A percentile compares a stretch with the other conserved stretches of the same genome.
phyloP scores from a whole-genome alignment of 2,113 vertebrate species.

The Garra rufa region DNA sequence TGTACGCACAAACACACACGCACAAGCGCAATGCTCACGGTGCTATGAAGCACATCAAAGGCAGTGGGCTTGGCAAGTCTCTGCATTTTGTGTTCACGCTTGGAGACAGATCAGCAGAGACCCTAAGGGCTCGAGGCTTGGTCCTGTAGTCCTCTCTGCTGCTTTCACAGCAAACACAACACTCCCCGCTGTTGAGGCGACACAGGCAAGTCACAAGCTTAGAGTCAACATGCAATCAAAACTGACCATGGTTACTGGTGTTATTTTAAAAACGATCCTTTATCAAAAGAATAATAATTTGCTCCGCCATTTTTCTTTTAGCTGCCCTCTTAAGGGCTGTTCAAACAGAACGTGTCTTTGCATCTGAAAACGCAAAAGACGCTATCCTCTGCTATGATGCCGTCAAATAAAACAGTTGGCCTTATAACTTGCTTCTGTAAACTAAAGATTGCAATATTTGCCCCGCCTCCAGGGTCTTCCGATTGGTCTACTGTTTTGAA shows the following conservation, averaged over 20 bases:
- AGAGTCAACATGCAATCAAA: slow-evolving; percentile 2
- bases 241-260: not conserved
- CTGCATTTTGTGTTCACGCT: slow-evolving; percentile 37
- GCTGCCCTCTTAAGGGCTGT: not conserved
- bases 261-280: not conserved
- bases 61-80: slow-evolving; percentile 27
- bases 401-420: too few relatives aligned
- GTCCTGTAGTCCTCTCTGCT: not conserved
- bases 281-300: not conserved
- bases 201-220: slow-evolving; percentile 25
- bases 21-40: slow-evolving; percentile 46
- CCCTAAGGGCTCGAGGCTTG: slow-evolving; percentile 46
- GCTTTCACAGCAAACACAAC: not conserved
- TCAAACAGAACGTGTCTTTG: too few relatives aligned
- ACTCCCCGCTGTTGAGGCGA: slow-evolving; percentile 32
- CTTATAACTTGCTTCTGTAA: too few relatives aligned
- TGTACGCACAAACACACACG: not conserved
- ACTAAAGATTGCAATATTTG: too few relatives aligned
- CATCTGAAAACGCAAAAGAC: too few relatives aligned
- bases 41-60: slow-evolving; percentile 64
- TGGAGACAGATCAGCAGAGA: slow-evolving; percentile 43
- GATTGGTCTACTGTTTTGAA: too few relatives aligned
- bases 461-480: too few relatives aligned
- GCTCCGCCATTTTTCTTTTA: not conserved
- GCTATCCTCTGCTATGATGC: too few relatives aligned